phyloP scores from a whole-genome alignment of 2,797 vertebrate genomes.

The Siniperca undulata region DNA sequence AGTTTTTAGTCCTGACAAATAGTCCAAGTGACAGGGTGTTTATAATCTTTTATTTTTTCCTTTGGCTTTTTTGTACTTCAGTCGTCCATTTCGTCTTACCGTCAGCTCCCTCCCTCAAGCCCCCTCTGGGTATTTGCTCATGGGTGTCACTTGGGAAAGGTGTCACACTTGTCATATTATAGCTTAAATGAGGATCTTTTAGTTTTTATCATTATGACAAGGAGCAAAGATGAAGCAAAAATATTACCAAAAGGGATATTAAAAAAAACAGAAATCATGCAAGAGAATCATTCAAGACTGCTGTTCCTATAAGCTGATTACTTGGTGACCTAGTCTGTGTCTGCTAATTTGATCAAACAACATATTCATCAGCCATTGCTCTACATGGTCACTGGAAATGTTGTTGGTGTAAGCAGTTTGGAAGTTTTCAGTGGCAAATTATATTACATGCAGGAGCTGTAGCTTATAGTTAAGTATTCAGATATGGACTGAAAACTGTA shows the following conservation, averaged over 20 bases:
- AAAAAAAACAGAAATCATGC: not conserved
- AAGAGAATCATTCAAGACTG: not conserved
- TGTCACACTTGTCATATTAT: constrained; percentile 39
- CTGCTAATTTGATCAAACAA: constrained; percentile 5
- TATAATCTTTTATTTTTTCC: constrained; percentile 27
- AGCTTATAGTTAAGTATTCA: not conserved
- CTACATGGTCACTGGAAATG: not conserved
- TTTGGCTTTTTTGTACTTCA: constrained; percentile 16
- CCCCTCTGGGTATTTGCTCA: constrained; percentile 36
- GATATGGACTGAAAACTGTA: constrained; percentile 12
- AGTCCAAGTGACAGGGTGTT: constrained; percentile 56
- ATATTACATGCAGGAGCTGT: not conserved
- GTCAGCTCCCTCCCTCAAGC: not conserved
- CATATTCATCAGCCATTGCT: not conserved
- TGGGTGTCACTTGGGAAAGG: constrained; percentile 29
- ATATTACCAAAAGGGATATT: not conserved
- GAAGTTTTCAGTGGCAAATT: not conserved
- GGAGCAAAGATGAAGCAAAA: constrained; percentile 8
- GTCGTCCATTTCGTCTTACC: constrained; percentile 29
- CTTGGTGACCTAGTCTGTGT: not conserved
- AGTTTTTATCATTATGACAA: constrained; percentile 21
- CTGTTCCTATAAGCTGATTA: not conserved
- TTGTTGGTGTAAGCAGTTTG: not conserved
- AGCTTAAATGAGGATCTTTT: constrained; percentile 28
- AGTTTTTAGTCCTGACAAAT: constrained; percentile 65